Evolutionary conservation across 35 echinoderm and acorn worm genomes (phyloP).

Genomic region (Strongylocentrotus purpuratus): DNA sequence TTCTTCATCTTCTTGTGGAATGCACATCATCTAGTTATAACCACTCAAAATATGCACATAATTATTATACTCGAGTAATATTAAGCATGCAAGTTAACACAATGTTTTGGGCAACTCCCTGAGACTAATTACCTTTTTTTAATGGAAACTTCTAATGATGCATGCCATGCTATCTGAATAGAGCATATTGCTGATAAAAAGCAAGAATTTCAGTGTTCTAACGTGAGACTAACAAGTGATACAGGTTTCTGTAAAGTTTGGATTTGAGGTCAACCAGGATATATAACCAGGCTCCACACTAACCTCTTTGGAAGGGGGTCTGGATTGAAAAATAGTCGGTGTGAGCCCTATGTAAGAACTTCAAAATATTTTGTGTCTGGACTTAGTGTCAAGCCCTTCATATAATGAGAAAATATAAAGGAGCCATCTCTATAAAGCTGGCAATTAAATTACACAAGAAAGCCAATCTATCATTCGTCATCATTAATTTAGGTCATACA

Average conservation of each 20-base stretch:
- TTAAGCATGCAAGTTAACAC: not conserved
- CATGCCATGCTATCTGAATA: not conserved
- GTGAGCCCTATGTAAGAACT: too few species aligned
- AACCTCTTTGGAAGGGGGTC: not conserved
- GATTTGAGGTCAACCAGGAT: not conserved
- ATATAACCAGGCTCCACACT: not conserved
- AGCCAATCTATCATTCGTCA: too few species aligned
- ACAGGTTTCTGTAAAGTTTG: not conserved
- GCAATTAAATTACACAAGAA: too few species aligned
- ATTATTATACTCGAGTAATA: not conserved
- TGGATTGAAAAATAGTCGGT: too few species aligned
- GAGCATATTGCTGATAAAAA: not conserved
- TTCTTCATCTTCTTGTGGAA: slow-evolving; percentile 9
- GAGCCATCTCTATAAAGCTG: too few species aligned
- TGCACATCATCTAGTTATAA: not conserved
- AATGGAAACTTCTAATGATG: not conserved
- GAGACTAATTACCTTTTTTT: not conserved
- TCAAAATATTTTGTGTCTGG: too few species aligned
- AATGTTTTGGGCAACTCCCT: not conserved
- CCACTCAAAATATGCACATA: not conserved
- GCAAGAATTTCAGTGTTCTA: not conserved
- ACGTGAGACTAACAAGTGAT: not conserved
- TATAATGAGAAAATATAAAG: too few species aligned
- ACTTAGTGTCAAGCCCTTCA: too few species aligned
- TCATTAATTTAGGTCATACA: too few species aligned